Percentiles rank a stretch among this genome's conserved stretches.
Conservation (phyloP, 2,888 invertebrate genomes). For the Loripinus fragilis region DNA sequence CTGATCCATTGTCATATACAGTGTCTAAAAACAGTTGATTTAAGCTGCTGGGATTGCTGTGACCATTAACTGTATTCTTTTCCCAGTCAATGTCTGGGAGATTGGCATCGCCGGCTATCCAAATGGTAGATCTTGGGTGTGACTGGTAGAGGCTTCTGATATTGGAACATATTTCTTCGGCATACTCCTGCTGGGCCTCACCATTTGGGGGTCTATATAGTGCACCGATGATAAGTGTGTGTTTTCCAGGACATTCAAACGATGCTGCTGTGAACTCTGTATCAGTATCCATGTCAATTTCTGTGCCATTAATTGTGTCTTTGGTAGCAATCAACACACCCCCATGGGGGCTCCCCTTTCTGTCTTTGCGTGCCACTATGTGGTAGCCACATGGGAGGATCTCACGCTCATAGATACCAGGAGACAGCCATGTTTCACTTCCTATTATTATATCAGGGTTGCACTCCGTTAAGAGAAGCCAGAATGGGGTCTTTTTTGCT, state of each 20-base stretch:
- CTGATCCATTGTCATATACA: neutral
- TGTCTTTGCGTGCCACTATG: too few relatives aligned
- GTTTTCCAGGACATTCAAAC: neutral
- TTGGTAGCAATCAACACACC: constrained; percentile 8
- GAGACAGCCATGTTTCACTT: constrained; percentile 22
- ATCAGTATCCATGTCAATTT: neutral
- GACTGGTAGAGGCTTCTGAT: neutral
- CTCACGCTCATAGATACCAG: neutral
- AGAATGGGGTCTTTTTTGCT: constrained; percentile 10
- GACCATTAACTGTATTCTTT: neutral
- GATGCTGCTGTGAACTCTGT: neutral
- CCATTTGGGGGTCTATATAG: constrained; percentile 4
- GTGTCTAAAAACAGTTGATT: constrained; percentile 1
- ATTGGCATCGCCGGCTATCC: constrained; percentile 9
- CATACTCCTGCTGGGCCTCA: neutral
- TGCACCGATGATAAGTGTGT: constrained; percentile 2
- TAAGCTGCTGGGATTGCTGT: constrained; percentile 7
- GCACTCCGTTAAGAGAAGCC: neutral
- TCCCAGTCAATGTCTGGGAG: constrained; percentile 27
- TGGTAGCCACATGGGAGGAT: neutral
- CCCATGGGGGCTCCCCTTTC: constrained; percentile 2
- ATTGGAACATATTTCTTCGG: neutral
- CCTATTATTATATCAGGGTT: constrained; percentile 7
- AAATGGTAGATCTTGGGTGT: neutral
- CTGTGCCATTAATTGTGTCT: neutral